Conservation (phyloP, 2,797 vertebrate genomes). For the Bovichtus variegatus region DNA sequence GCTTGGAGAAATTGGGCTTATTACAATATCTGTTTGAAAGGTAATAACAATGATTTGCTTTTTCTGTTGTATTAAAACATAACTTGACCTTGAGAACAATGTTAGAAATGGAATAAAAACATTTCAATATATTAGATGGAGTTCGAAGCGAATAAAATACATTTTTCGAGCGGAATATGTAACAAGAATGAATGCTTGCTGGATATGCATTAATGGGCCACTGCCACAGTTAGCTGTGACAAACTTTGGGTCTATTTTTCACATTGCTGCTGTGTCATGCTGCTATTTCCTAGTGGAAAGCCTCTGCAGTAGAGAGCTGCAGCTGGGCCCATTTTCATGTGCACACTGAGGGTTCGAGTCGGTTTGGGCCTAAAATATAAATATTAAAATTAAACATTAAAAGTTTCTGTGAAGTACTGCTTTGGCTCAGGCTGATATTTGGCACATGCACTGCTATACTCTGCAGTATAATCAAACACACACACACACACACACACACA, state of each 20-base stretch:
- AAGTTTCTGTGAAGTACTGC: conserved; percentile 14
- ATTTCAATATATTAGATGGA: conserved; percentile 11
- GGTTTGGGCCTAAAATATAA: conserved; percentile 27
- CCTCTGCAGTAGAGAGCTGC: conserved; percentile 58
- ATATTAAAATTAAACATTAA: conserved; percentile 43
- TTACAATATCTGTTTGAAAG: conserved; percentile 15
- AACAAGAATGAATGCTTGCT: conserved; percentile 36
- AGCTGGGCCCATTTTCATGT: conserved; percentile 44
- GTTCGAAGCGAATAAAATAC: conserved; percentile 19
- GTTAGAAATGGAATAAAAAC: background rate
- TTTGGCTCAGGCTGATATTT: background rate
- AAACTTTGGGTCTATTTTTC: conserved; percentile 64
- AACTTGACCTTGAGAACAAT: conserved; percentile 50
- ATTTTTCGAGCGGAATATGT: conserved; percentile 36
- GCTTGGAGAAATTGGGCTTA: background rate
- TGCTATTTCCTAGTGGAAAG: conserved; percentile 55
- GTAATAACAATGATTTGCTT: conserved; percentile 44
- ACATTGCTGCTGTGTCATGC: conserved; percentile 73
- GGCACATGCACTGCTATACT: background rate
- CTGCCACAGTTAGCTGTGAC: conserved; percentile 62
- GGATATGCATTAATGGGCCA: conserved; percentile 56
- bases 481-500: conserved; percentile 21
- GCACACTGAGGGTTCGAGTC: conserved; percentile 25
- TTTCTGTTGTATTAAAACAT: conserved; percentile 32
- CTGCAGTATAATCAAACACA: background rate